Conservation (phyloP, 2,113 vertebrate genomes). For the Hyla sarda region DNA sequence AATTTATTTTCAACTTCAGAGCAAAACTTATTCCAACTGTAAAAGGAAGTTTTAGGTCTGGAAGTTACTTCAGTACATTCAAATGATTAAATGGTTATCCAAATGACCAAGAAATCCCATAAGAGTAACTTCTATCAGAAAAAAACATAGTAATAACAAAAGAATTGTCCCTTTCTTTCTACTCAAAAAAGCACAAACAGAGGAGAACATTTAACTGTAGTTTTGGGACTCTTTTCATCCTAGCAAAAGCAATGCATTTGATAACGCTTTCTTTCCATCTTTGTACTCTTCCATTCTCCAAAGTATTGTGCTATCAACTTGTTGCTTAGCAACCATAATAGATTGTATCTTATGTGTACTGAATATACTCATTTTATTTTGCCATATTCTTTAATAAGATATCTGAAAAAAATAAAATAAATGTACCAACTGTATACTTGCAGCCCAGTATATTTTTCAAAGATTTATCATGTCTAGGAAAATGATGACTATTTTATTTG, state of each 20-base stretch:
- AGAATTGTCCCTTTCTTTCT: slow-evolving; percentile 12
- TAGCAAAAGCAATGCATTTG: slow-evolving; percentile 32
- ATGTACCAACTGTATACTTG: neutral
- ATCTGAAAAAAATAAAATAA: neutral
- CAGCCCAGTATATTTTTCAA: neutral
- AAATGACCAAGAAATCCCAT: slow-evolving; percentile 38
- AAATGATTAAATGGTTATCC: neutral
- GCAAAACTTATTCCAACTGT: neutral
- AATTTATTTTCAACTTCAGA: neutral
- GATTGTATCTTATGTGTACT: slow-evolving; percentile 27
- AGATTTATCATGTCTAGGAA: neutral
- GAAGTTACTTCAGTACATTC: neutral
- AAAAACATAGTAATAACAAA: slow-evolving; percentile 9
- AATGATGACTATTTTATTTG: neutral
- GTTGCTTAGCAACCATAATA: slow-evolving; percentile 38
- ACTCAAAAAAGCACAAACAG: slow-evolving; percentile 32
- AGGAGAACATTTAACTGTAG: slow-evolving; percentile 51
- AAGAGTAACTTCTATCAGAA: neutral
- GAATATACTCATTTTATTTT: slow-evolving; percentile 34
- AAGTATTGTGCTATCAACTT: slow-evolving; percentile 46
- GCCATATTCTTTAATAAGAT: neutral
- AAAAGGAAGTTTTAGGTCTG: neutral
- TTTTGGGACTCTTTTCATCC: slow-evolving; percentile 50
- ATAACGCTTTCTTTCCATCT: slow-evolving; percentile 50
- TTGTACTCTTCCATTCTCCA: slow-evolving; percentile 41